Percentiles rank a stretch among this genome's conserved stretches.
These are phyloP conservation scores for Pteronotus mesoamericanus DNA, from an alignment of 2,797 vertebrate genomes.

Conservation along the genomic window DNA sequence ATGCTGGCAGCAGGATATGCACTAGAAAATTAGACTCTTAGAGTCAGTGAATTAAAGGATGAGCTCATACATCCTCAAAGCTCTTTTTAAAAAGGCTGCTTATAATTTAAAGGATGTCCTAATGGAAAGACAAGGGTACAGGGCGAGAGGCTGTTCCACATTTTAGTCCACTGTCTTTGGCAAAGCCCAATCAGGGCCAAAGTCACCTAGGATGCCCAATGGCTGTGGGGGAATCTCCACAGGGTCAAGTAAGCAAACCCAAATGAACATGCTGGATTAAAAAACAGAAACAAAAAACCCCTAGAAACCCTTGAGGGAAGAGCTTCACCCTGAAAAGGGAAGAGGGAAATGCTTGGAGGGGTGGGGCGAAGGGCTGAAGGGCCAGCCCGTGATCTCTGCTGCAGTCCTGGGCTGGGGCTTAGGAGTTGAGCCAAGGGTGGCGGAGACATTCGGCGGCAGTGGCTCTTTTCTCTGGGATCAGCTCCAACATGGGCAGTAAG, in stretches of 20 bases:
- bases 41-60: slow-evolving; percentile 76
- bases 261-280: slow-evolving; percentile 79
- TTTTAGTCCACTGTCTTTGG: slow-evolving; percentile 80
- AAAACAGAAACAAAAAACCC: not conserved
- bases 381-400: slow-evolving; percentile 69
- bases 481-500: slow-evolving; percentile 97
- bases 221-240: slow-evolving; percentile 73
- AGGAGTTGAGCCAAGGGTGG: slow-evolving; percentile 93
- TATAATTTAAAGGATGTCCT: slow-evolving; percentile 59
- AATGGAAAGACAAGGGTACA: slow-evolving; percentile 64
- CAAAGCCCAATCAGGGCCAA: slow-evolving; percentile 78
- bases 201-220: slow-evolving; percentile 71
- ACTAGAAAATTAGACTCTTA: slow-evolving; percentile 74
- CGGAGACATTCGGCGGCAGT: slow-evolving; percentile 95
- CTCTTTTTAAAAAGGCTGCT: slow-evolving; percentile 62
- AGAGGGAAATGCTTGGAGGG: not conserved
- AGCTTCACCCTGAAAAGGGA: slow-evolving; percentile 79
- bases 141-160: slow-evolving; percentile 52
- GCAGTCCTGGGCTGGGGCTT: slow-evolving; percentile 73
- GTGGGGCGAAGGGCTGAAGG: not conserved
- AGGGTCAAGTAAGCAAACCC: slow-evolving; percentile 80
- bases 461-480: slow-evolving; percentile 94
- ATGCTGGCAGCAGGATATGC: slow-evolving; percentile 59
- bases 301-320: slow-evolving; percentile 80
- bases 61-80: slow-evolving; percentile 66